Evolutionary conservation across 1,140 invertebrate species (phyloP).

Genomic region (Hermatobates lingyangjiaoensis): DNA sequence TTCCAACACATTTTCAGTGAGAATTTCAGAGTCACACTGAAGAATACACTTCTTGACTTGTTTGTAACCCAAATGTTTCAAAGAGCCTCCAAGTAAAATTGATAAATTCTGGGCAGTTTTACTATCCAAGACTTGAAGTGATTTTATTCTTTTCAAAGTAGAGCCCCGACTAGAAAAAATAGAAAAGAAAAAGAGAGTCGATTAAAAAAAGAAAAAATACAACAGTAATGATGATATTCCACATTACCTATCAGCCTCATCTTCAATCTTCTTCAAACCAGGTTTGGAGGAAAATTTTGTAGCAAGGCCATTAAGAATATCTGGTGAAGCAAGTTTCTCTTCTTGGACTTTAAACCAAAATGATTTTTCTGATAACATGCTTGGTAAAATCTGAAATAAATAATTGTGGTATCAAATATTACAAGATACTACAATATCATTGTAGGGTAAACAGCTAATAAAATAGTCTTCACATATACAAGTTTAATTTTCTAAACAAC

Average conservation of each 20-base stretch:
- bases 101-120: slow-evolving; percentile 91
- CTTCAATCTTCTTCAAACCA: slow-evolving; percentile 43
- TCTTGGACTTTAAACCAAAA: slow-evolving; percentile 91
- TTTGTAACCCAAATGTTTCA: slow-evolving; percentile 71
- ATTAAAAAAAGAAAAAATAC: no score
- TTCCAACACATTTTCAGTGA: slow-evolving; percentile 63
- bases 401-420: no score
- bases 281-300: slow-evolving; percentile 77
- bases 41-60: slow-evolving; percentile 71
- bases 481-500: no score
- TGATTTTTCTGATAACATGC: slow-evolving; percentile 79
- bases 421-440: no score
- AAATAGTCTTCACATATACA: no score
- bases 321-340: slow-evolving; percentile 66
- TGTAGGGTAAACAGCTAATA: no score
- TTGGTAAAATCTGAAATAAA: slow-evolving; percentile 44
- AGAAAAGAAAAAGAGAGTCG: neutral
- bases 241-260: slow-evolving; percentile 54
- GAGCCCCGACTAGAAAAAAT: neutral
- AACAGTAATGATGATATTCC: no score
- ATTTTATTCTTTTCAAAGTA: slow-evolving; percentile 68
- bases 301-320: slow-evolving; percentile 66
- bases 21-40: slow-evolving; percentile 62
- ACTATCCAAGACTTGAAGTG: slow-evolving; percentile 74
- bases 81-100: slow-evolving; percentile 69